Base-by-base conservation (phyloP, 2,797 vertebrate genomes). In the Eupleurogrammus muticus region DNA sequence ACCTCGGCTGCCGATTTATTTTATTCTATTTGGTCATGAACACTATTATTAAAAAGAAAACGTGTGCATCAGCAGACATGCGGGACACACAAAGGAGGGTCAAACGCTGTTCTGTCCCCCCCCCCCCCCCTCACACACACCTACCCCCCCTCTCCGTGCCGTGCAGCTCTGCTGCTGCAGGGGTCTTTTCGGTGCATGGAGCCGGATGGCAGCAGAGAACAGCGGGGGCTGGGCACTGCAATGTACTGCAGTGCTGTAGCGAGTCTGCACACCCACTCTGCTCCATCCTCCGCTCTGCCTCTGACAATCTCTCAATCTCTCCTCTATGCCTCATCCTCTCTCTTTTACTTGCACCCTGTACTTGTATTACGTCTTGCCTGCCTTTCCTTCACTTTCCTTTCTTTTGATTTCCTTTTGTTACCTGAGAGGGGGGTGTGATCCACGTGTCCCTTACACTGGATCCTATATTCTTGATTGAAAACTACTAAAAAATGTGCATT, bases 161-260 rank as follows among this genome's bases (percentile, higher is more conserved):
- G 70, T 79, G 84, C 81, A 34, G 79, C 87, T 73, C 81, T 75
- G 84, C 88, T 75, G 88, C 91, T 91, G 90, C 90, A 89, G 90
- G 92, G 92, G 87, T 91, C 90, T 90, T 84, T 83, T 91, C 87
- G 80, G 87, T 86, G 82, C 91, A 93, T 90, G 91, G 78, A 88
- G 70, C 85, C 89, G 91, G 91, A 92, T 88, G 89, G 88, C 66
- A 80, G 80, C 80, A 87, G 86, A 76, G 82, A 75, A 67, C 89
- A 89, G 88, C 92, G 89, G 91, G 92, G 92, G 92, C 90, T 93
- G 92, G 92, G 93, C 89, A 91, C 93, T 63, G 92, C 92, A 92
- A 91, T 90, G 92, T 93, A 86, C 93, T 92, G 93, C 94, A 94
- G 93, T 93, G 89, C 92, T 93, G 79, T 71, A 85, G 91, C 79